Evolutionary conservation across 2,113 vertebrate genomes (phyloP), one percentile per base, ranked within the genome.

Genomic region (Nerophis ophidion): DNA sequence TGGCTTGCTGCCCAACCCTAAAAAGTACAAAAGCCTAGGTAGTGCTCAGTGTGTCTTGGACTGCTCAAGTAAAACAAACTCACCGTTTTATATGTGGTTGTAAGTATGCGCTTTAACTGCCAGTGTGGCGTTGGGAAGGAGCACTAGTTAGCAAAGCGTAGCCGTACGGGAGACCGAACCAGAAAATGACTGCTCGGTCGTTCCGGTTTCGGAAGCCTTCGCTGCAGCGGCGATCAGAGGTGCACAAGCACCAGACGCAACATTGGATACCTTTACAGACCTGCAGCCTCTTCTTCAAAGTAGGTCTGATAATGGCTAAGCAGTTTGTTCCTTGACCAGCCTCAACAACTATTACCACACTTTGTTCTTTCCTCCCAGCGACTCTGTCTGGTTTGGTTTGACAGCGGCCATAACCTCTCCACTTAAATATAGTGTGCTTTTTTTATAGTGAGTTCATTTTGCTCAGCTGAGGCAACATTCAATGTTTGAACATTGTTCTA

Each of bases 201-300:
- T 80, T 78, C 4, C 66, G 69, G 73, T 64, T 74, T 14, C 67
- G 68, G 84, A 87, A 84, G 50, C 61, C 64, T 7, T 79, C 78
- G 7, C 68, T 60, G 3, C 70, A 77, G 33, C 75, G 71, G 72
- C 65, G 42, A 8, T 61, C 80, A 26, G 75, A 81, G 62, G 63
- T 61, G 44, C 71, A 80, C 19, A 82, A 70, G 51, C 65, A 63
- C 47, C 68, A 79, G 50, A 77, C 64, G 34, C 83, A 85, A 71
- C 83, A 67, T 71, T 91, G 88, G 89, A 86, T 90, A 64, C 87
- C 86, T 48, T 72, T 90, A 38, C 81, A 85, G 74, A 81, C 82
- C 0, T 74, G 69, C 71, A 86, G 81, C 65, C 59, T 6, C 61
- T 71, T 85, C 55, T 83, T 80, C 59, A 73, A 60, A 83, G 89